Base-by-base conservation (phyloP, 64 coral and sea anemone genomes). In the Orbicella faveolata region DNA sequence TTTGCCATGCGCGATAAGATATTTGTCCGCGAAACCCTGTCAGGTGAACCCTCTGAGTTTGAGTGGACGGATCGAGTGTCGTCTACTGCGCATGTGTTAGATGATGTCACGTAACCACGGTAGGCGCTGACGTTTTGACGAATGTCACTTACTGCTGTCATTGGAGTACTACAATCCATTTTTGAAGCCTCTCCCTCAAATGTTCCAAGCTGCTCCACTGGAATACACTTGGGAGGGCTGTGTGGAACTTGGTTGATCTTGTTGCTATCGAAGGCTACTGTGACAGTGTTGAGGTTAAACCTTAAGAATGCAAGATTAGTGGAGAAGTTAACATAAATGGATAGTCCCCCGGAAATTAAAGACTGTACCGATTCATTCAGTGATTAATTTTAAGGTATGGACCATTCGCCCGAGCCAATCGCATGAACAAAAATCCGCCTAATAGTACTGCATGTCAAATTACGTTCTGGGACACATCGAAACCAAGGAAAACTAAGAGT, bases 1-100 rank as follows among this genome's bases (percentile, higher is more conserved):
- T 90, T 93, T 23, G 95, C 95, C 95, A 96, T 96, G 63, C 90
- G 95, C 2, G 95, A 96, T 55, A 96, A 79, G 80, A 96, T 96
- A n/a, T 94, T 96, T 63, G 92, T 88, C 73, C 88, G 72, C 20
- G 91, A 81, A 9, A 85, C 76, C 63, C 54, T 85, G 41, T 86
- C 83, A 15, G 52, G 80, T 8, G 72, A 91, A 34, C 61, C 54
- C 63, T 91, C 89, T 76, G 63, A 75, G 34, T 66, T 76, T 26
- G 90, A 92, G 21, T 75, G 75, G 62, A 87, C 25, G 62, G 82
- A 87, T 61, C 55, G 73, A 44, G 65, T 77, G 37, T 87, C 90
- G 39, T 91, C 90, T 20, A 83, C 83, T 39, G 62, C 26, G 66
- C 75, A 87, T 74, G 82, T 19, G 41, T 75, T 79, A 0, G 79